Base-by-base conservation (phyloP, 2,797 vertebrate genomes). In the Natrix natrix region DNA sequence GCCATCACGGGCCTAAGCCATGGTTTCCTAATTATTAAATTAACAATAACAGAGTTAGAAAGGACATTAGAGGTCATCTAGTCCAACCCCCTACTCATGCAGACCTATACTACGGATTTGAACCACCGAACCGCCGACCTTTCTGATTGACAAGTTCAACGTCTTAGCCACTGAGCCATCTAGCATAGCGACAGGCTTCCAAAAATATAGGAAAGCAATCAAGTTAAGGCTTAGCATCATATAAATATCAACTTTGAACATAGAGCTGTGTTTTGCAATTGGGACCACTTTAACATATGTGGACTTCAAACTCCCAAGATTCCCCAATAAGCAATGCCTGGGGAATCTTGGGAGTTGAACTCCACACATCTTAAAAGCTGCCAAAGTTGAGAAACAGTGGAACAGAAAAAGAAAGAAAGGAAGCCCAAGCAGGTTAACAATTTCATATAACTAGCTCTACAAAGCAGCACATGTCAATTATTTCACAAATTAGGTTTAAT, bases 381-480 rank as follows among this genome's bases (percentile, higher is more conserved):
- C 6, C 60, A 28, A 54, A 43, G 43, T 28, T 48, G 22, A 52
- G 26, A 22, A 54, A 22, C n/a, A 37, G 10, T 20, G 12, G 28
- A 5, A 61, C 3, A 8, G 20, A 87, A 22, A 26, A 66, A 61
- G 2, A 54, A 52, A 61, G 4, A 54, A 52, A 52, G 55, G 95
- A 95, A 94, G 93, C 91, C 66, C 87, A 93, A 24, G 43, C 92
- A 90, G 92, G 91, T 92, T 92, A 93, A 56, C 56, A 92, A 83
- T 94, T 97, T 92, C 96, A 91, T 96, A 91, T 56, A 94, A 94
- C 88, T 95, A 94, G 96, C 96, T 97, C 93, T 93, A 86, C 94
- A 95, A 95, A 96, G 92, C 86, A 89, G 57, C 92, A 93, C 93
- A 96, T 60, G 83, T 93, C 17, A 87, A 32, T 87, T 95, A 96